A percentile compares a stretch with the other conserved stretches of the same genome.
Evolutionary conservation across 2,113 vertebrate genomes (phyloP).

Genomic region (Marmota flaviventris): DNA sequence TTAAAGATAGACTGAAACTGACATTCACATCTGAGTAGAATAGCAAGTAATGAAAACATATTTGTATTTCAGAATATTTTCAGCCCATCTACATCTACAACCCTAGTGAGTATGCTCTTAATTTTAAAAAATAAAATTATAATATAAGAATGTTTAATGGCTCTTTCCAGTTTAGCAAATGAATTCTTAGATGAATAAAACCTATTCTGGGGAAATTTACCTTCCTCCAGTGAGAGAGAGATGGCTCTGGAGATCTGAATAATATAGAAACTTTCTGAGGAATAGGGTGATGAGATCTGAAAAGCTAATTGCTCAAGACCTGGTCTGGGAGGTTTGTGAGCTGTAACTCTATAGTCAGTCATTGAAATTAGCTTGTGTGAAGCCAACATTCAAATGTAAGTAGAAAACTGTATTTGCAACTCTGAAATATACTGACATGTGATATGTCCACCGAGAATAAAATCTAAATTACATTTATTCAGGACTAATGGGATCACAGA

Average conservation of each 20-base stretch:
- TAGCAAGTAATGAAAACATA: conserved; percentile 51
- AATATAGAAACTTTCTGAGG: neutral
- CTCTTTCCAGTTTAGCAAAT: conserved; percentile 38
- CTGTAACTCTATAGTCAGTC: neutral
- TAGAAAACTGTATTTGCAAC: neutral
- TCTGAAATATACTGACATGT: conserved; percentile 7
- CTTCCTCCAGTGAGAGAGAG: neutral
- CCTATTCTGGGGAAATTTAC: neutral
- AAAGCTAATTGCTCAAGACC: neutral
- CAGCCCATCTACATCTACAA: conserved; percentile 51
- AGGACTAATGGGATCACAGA: neutral
- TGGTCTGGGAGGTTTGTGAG: neutral
- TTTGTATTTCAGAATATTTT: conserved; percentile 78
- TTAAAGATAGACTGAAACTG: conserved; percentile 2
- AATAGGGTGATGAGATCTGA: neutral
- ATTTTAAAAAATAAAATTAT: conserved; percentile 46
- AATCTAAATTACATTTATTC: neutral
- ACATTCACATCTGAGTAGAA: neutral
- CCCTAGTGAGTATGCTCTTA: conserved; percentile 70
- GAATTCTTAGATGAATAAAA: conserved; percentile 41
- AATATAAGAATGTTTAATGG: neutral
- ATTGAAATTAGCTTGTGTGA: neutral
- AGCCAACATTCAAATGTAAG: neutral
- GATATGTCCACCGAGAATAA: neutral
- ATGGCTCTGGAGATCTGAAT: neutral